Evolutionary conservation across 1,140 invertebrate species (phyloP).

Genomic region (Solen grandis): DNA sequence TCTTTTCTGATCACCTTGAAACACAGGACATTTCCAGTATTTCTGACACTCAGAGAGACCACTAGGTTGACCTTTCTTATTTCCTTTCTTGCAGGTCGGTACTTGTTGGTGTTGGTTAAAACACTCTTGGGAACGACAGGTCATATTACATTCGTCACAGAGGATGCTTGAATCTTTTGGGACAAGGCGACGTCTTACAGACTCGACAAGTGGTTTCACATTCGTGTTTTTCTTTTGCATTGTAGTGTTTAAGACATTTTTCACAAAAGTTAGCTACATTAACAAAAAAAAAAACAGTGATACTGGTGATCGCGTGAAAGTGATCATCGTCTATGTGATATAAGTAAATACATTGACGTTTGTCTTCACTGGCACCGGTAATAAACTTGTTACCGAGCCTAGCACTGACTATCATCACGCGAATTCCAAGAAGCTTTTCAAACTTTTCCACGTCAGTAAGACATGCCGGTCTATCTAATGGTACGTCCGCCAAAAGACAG

Average conservation of each 20-base stretch:
- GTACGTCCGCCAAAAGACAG: slow-evolving; percentile 3
- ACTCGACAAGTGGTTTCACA: slow-evolving; percentile 26
- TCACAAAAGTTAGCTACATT: slow-evolving; percentile 4
- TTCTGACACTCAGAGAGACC: neutral
- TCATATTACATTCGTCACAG: slow-evolving; percentile 6
- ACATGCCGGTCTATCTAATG: neutral
- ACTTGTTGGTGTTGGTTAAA: neutral
- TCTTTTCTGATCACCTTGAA: too few relatives aligned
- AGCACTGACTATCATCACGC: too few relatives aligned
- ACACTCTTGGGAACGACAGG: too few relatives aligned
- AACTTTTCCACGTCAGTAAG: too few relatives aligned
- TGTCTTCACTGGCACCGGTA: slow-evolving; percentile 3
- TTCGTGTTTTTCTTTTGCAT: slow-evolving; percentile 1
- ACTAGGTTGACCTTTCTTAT: neutral
- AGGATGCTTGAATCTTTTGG: neutral
- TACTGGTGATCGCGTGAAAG: too few relatives aligned
- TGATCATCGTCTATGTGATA: slow-evolving; percentile 26
- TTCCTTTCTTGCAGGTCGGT: neutral
- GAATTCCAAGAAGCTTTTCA: too few relatives aligned
- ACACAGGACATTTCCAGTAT: slow-evolving; percentile 18
- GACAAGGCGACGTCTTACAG: too few relatives aligned
- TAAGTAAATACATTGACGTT: slow-evolving; percentile 21
- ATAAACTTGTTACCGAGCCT: too few relatives aligned
- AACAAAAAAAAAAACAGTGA: slow-evolving; percentile 18
- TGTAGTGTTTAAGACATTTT: slow-evolving; percentile 26